Evolutionary conservation across 2,113 vertebrate genomes (phyloP).

Genomic region (Petroica traversi): DNA sequence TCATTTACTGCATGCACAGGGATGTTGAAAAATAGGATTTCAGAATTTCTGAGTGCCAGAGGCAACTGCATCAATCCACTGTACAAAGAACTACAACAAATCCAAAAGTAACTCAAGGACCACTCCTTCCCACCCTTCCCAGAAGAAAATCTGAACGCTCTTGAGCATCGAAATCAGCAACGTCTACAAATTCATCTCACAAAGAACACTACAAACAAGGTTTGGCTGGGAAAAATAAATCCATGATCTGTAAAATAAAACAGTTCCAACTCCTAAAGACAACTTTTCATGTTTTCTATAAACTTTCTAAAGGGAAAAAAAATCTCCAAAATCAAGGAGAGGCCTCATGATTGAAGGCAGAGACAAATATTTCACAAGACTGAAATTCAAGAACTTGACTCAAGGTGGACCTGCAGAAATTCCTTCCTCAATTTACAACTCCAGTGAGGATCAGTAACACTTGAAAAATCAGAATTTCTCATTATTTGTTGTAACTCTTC

Average conservation of each 20-base stretch:
- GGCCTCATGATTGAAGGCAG: rapidly evolving
- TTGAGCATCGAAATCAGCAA: not conserved
- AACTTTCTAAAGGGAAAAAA: not conserved
- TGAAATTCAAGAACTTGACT: not conserved
- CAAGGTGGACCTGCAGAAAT: too few species aligned
- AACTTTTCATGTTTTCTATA: not conserved
- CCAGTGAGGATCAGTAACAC: rapidly evolving
- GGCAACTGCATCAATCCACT: not conserved
- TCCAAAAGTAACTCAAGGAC: not conserved
- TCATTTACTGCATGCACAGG: rapidly evolving
- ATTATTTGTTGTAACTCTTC: rapidly evolving
- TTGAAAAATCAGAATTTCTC: not conserved
- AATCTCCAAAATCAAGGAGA: not conserved
- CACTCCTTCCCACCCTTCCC: not conserved
- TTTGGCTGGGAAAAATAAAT: not conserved
- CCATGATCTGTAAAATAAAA: not conserved
- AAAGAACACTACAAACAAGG: rapidly evolving
- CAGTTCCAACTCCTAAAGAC: not conserved
- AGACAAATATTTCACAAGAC: not conserved
- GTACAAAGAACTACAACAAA: not conserved
- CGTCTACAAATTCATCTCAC: not conserved
- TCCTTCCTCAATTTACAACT: not conserved
- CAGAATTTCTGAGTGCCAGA: not conserved
- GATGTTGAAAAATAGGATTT: not conserved
- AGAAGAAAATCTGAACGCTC: not conserved